Evolutionary conservation across 2,113 vertebrate genomes (phyloP).

Genomic region (Felis chaus): DNA sequence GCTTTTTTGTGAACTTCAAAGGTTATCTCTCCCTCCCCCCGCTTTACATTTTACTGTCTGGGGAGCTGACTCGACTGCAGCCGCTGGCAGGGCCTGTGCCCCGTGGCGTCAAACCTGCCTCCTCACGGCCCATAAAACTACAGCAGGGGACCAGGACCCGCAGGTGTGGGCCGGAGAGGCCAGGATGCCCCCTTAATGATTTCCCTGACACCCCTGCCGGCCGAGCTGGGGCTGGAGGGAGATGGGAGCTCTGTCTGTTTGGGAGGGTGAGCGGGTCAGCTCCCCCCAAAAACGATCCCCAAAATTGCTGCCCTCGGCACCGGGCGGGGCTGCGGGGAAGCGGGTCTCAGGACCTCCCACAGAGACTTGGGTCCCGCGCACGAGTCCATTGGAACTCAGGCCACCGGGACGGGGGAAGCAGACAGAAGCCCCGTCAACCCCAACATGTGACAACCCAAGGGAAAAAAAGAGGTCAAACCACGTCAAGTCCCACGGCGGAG

Average conservation of each 20-base stretch:
- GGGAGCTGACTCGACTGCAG: conserved; percentile 83
- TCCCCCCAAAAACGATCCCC: conserved; percentile 67
- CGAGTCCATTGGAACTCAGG: neutral
- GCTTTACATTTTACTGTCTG: conserved; percentile 91
- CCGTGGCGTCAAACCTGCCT: conserved; percentile 88
- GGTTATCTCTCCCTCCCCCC: conserved; percentile 83
- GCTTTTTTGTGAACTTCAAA: conserved; percentile 88
- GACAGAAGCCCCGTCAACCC: neutral
- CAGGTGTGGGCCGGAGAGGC: conserved; percentile 87
- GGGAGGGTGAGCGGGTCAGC: conserved; percentile 58
- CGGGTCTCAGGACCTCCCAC: conserved; percentile 23
- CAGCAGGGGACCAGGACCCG: conserved; percentile 78
- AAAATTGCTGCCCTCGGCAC: conserved; percentile 76
- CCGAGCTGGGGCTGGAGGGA: conserved; percentile 75
- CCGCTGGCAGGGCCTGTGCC: conserved; percentile 82
- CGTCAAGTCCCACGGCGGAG: accelerated
- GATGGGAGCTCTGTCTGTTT: conserved; percentile 73
- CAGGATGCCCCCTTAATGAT: conserved; percentile 80
- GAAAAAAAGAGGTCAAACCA: accelerated
- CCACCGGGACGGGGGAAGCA: neutral
- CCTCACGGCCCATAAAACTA: conserved; percentile 88
- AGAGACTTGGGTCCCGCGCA: conserved; percentile 68
- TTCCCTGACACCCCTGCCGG: conserved; percentile 83
- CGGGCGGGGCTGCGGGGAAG: conserved; percentile 70
- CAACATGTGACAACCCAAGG: accelerated